phyloP scores from a whole-genome alignment of 2,113 vertebrate species.

The Setophaga petechia region DNA sequence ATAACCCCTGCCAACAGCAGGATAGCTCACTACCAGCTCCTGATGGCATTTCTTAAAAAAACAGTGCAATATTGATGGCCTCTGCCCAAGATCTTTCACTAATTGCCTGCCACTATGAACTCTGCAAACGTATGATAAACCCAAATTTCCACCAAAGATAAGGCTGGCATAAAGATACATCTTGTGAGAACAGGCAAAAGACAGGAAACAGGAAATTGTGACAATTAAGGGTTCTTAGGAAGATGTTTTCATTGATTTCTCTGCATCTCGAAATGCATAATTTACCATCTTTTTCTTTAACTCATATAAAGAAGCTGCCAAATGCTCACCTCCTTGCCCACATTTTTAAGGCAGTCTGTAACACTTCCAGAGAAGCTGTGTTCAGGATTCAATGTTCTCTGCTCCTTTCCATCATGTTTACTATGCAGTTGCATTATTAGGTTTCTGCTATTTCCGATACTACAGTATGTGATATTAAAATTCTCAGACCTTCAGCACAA shows the following conservation, averaged over 20 bases:
- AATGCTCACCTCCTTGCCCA: neutral
- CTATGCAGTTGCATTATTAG: neutral
- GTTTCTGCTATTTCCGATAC: neutral
- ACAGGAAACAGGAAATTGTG: neutral
- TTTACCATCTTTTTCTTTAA: neutral
- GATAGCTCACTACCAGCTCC: constrained; percentile 43
- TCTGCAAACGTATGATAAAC: constrained; percentile 53
- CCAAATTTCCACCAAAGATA: constrained; percentile 32
- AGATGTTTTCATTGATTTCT: neutral
- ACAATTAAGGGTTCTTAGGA: neutral
- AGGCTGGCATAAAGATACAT: neutral
- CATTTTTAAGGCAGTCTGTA: neutral
- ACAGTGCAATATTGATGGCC: constrained; percentile 68
- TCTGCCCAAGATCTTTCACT: constrained; percentile 55
- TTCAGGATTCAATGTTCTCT: neutral
- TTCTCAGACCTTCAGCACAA: neutral
- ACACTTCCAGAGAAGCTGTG: neutral
- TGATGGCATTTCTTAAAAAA: constrained; percentile 64
- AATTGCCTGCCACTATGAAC: constrained; percentile 65
- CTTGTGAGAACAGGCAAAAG: neutral
- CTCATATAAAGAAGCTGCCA: neutral
- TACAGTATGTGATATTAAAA: neutral
- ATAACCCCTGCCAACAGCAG: constrained; percentile 56
- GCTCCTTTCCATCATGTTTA: constrained; percentile 1
- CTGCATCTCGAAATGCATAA: constrained; percentile 7